phyloP scores from a whole-genome alignment of 2,888 invertebrate genomes.

The Crossocerus cetratus region DNA sequence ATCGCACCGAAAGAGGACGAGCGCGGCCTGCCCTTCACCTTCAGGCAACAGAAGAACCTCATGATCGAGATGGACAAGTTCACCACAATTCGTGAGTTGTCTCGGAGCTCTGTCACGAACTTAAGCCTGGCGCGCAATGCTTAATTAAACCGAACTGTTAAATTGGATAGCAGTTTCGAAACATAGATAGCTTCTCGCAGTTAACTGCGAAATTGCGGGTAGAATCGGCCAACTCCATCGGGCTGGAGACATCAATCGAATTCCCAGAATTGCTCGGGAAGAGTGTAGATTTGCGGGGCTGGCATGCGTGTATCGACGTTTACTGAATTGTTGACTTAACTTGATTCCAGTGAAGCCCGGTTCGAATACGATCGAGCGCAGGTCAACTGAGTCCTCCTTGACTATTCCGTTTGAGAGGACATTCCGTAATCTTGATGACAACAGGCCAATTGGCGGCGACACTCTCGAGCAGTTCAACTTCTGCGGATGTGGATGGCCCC shows the following conservation, averaged over 20 bases:
- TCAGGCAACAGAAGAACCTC: constrained; percentile 81
- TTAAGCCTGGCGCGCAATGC: not conserved
- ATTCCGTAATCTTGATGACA: constrained; percentile 84
- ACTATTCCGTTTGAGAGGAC: constrained; percentile 90
- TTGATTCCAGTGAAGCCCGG: constrained; percentile 82
- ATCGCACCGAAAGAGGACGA: constrained; percentile 84
- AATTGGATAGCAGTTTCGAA: not conserved
- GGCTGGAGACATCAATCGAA: no score
- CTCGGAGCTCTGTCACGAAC: not conserved
- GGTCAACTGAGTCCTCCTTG: constrained; percentile 86
- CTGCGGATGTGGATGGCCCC: constrained; percentile 94
- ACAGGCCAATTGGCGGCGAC: constrained; percentile 81
- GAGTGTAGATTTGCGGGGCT: no score
- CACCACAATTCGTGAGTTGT: constrained; percentile 80
- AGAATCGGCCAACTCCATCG: not conserved
- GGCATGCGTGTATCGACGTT: no score
- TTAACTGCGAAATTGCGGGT: not conserved
- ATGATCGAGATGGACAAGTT: constrained; percentile 88
- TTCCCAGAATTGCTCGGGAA: no score
- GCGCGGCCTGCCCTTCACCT: constrained; percentile 81
- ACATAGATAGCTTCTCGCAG: no score
- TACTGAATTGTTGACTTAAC: not conserved
- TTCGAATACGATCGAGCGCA: constrained; percentile 82
- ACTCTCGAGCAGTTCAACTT: constrained; percentile 83
- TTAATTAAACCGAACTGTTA: not conserved